Base-by-base conservation (phyloP, 2,113 vertebrate genomes). In the Anseranas semipalmata region DNA sequence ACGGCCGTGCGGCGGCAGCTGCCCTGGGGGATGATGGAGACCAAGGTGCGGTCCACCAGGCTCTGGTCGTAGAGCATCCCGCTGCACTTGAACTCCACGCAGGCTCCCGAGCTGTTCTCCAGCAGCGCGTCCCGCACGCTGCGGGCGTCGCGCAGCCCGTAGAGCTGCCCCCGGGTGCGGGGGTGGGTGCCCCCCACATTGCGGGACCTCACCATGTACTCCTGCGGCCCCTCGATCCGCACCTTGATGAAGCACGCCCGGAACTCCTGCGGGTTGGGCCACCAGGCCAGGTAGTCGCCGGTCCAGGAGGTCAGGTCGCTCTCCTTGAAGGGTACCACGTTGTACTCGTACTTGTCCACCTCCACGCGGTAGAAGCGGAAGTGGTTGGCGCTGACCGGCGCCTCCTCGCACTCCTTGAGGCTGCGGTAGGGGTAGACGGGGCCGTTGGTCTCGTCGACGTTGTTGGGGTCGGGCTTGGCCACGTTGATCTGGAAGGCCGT, bases 241-340 rank as follows among this genome's bases (percentile, higher is more conserved):
- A 99, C 98, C 91, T 99, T 99, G 94, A 99, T 99, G 93, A 97
- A 99, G 83, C 99, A 99, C 55, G 99, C 99, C 35, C 99, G 98
- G 96, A 99, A 99, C 92, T 99, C 99, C 94, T 99, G 99, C 3
- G 99, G 99, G 91, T 99, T 99, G 55, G 99, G 99, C 99, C 99
- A 99, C 99, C 99, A 99, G 8, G 99, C 98, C 19, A 99, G 97
- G 92, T 99, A 99, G 78, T 99, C 98, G 0, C 99, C 98, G 0
- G 98, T 99, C 99, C 99, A 99, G 32, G 99, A 99, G 19, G 99
- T 98, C 35, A 99, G 96, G 60, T 98, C 98, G 8, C 98, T 99
- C 95, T 99, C 99, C 60, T 98, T 98, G 97, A 99, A 99, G 3
- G 99, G 99, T 56, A 99, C 99, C 70, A 99, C 99, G 3, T 99